Evolutionary conservation across 2,888 invertebrate species (phyloP).

Genomic region (Pyrrhopygopsis socrates): DNA sequence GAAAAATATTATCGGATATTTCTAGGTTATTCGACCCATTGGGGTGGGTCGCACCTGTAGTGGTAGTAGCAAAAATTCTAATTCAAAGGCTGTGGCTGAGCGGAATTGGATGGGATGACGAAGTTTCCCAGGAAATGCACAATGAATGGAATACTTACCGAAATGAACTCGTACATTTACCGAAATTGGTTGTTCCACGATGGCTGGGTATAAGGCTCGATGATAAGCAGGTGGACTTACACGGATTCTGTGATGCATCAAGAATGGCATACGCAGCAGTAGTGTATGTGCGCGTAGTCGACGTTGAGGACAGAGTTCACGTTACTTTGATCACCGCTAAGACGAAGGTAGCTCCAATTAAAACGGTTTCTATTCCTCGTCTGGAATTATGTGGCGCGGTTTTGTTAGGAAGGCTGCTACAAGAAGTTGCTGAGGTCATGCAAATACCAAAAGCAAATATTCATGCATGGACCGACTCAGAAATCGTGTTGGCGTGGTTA

Average conservation of each 20-base stretch:
- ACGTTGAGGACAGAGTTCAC: neutral
- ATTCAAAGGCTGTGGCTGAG: neutral
- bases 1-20: conserved; percentile 85
- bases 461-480: conserved; percentile 72
- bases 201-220: neutral
- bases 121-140: neutral
- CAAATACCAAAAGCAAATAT: neutral
- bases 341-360: conserved; percentile 26
- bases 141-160: neutral
- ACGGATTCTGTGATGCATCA: neutral
- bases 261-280: neutral
- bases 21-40: conserved; percentile 41
- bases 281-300: neutral
- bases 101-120: neutral
- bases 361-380: conserved; percentile 54
- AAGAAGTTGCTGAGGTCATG: neutral
- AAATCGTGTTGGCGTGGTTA: conserved; percentile 80
- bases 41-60: conserved; percentile 77
- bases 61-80: neutral
- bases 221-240: neutral
- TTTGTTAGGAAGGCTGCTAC: conserved; percentile 41
- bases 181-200: neutral
- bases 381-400: conserved; percentile 42
- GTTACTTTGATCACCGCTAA: neutral
- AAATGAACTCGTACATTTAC: neutral